Base-by-base conservation (phyloP, 1,140 invertebrate genomes). In the Stratiolaelaps scimitus region DNA sequence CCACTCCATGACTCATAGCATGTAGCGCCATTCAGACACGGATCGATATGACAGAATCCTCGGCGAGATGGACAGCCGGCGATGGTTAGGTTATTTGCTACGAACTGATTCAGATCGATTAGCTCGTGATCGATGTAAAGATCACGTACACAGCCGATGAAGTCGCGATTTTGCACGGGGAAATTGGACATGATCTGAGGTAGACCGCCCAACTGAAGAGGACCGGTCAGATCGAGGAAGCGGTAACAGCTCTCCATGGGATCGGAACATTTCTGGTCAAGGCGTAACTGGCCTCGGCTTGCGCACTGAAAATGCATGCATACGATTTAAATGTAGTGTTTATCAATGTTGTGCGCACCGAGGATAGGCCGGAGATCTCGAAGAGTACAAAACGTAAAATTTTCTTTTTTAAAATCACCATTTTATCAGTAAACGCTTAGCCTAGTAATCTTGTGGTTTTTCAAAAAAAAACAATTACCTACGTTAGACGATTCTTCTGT, bases 221-320 rank as follows among this genome's bases (percentile, higher is more conserved):
- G 93, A 1, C 93, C 92, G 0, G 91, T 95, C 2, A 98, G 76
- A 75, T 99, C 95, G 23, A 99, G 75, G 72, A 95, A 93, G 48
- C 93, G 82, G 73, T 95, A 89, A 73, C 95, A 99, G 6, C 86
- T 88, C 75, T 94, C 90, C 0, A 90, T 91, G 15, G 89, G 80
- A 65, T 86, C 82, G 10, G 83, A 81, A 74, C 92, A 97, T 60
- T 87, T 81, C 2, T 34, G 53, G 6, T 60, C 53, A 2, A 60
- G 53, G 6, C 34, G 26, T 2, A 60, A 10, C 2, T 60, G 53
- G 4, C 53, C 53, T 17, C 53, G 53, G 23, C 17, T 60, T 2
- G 53, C 53, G 23, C 53, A 60, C 53, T 60, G 53, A 60, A 60
- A 60, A 20, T 23, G 73, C 77, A 40, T 10, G 34, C 10, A 10